phyloP scores from a whole-genome alignment of 2,113 vertebrate species.

The Aramus guarauna region DNA sequence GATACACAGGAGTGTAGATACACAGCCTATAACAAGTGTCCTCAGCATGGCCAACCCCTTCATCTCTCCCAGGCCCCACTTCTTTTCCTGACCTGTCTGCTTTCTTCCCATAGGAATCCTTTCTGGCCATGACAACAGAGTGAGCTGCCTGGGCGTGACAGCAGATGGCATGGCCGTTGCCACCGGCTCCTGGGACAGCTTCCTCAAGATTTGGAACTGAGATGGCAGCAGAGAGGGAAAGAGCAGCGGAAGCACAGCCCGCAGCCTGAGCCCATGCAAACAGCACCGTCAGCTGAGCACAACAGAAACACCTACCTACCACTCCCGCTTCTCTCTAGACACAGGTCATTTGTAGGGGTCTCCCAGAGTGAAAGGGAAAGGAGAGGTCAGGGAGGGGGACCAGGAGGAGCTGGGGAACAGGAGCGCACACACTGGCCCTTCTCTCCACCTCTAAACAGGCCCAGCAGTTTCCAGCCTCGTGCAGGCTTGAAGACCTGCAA shows the following conservation, averaged over 20 bases:
- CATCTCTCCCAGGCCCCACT: not conserved
- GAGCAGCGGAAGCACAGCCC: not conserved
- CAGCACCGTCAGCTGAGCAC: not conserved
- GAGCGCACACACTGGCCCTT: not conserved
- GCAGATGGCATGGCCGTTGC: constrained; percentile 93
- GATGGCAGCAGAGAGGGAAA: not conserved
- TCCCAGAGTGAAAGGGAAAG: not conserved
- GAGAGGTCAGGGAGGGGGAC: not conserved
- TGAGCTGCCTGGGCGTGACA: constrained; percentile 94
- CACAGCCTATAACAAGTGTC: rapidly evolving
- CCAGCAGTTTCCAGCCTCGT: not conserved
- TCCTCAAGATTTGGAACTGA: constrained; percentile 98
- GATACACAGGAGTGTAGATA: rapidly evolving
- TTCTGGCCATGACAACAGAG: constrained; percentile 95
- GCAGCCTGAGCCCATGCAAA: not conserved
- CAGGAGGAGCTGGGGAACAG: not conserved
- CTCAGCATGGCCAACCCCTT: not conserved
- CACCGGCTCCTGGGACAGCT: constrained; percentile 98
- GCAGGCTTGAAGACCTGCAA: not conserved
- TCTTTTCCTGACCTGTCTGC: not conserved
- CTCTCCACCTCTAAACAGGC: not conserved
- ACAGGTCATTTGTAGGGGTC: constrained; percentile 28
- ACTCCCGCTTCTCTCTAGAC: constrained; percentile 26
- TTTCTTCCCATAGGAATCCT: constrained; percentile 79
- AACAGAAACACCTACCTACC: not conserved